Percentiles rank a stretch among this genome's conserved stretches.
phyloP scores from a whole-genome alignment of 92 coral and sea anemone species.

The Scolanthus callimorphus region DNA sequence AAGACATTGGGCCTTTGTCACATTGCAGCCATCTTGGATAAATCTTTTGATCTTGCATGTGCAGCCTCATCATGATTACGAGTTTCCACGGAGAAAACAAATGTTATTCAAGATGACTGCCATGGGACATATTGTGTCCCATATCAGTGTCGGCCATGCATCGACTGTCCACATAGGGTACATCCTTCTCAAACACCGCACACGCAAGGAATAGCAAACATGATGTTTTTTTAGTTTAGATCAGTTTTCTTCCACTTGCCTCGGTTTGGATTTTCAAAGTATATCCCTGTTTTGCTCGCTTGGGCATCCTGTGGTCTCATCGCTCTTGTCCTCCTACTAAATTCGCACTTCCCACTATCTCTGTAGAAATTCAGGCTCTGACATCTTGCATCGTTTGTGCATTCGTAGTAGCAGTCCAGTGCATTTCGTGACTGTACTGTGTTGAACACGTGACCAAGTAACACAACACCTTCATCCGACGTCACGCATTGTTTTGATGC shows the following conservation, averaged over 20 bases:
- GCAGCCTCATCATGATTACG: background rate
- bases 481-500: background rate
- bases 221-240: too few species aligned
- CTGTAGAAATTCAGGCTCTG: conserved; percentile 3
- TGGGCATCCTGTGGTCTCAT: background rate
- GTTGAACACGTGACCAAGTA: conserved; percentile 1
- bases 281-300: background rate
- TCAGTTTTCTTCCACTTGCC: too few species aligned
- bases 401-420: background rate
- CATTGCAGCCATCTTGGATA: too few species aligned
- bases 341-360: background rate
- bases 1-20: too few species aligned
- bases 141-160: too few species aligned
- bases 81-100: too few species aligned
- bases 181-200: too few species aligned
- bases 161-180: too few species aligned
- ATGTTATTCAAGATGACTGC: too few species aligned
- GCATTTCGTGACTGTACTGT: background rate
- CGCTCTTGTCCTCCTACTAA: background rate
- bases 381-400: background rate
- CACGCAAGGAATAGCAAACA: too few species aligned
- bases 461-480: background rate
- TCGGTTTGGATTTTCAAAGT: conserved; percentile 2
- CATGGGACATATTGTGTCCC: too few species aligned
- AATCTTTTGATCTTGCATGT: too few species aligned